Evolutionary conservation across 2,113 vertebrate genomes (phyloP), one percentile per base, ranked within the genome.

Genomic region (Hyaena hyaena): DNA sequence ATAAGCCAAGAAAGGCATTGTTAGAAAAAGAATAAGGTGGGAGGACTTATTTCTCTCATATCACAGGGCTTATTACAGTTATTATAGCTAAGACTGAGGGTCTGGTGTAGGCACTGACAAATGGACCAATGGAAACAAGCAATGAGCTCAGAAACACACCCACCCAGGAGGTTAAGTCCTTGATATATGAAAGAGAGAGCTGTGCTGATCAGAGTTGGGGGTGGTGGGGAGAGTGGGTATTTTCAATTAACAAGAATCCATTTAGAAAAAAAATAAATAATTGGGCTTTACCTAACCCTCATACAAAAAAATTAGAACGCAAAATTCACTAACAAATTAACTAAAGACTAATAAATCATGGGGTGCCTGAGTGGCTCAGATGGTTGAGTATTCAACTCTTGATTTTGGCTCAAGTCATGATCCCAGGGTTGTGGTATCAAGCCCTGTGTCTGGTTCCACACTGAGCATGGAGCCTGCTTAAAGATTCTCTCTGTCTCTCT

Each of bases 201-300:
- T 85, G 48, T 79, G 63, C 14, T 94, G 39, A 85, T 39, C 73
- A 24, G 23, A 63, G 45, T 7, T 33, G 12, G 61, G 74, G 3
- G 43, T 10, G 77, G 33, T 12, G 8, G 50, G 11, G 43, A 76
- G 26, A 55, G 11, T 71, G 48, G 17, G 6, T 43, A 68, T 89
- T 95, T 86, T 95, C 58, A 96, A 79, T 76, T 95, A 94, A 84
- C n/a, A 16, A 69, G 43, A 94, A 61, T 85, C 39, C 28, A 61
- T n/a, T 76, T 77, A n/a, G 31, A 15, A 31, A 84, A 82, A 83
- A 82, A 83, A 84, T 71, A 79, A 61, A 33, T 58, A 90, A 89
- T 17, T 74, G 26, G 26, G 15, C 39, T 35, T 63, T 79, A 92
- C 3, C 35, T 95, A 74, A 93, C 9, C 33, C 83, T 4, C 66